Base-by-base conservation (phyloP, 2,888 invertebrate species). In the Tenthredo livida region DNA sequence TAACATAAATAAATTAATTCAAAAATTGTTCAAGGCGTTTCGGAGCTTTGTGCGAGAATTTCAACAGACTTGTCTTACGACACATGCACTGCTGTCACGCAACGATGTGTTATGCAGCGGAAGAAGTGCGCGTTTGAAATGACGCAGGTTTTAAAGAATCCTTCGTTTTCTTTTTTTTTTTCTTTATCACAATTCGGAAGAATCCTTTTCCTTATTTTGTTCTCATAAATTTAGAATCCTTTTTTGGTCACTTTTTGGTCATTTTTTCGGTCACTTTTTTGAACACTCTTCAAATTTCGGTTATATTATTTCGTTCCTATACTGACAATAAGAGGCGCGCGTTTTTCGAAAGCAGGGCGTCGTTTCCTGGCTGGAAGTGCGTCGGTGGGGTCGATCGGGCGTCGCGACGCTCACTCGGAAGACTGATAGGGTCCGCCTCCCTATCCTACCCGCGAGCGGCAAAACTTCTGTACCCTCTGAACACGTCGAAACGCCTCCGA, bases 341-440 rank as follows among this genome's bases (percentile, higher is more conserved):
- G 83, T 25, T 67, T 83, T 50, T 83, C 83, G 67, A 67, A 61
- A 61, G 40, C 17, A 80, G 67, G 67, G 25, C 83, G 84, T 84
- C 85, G 84, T 25, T 80, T 80, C 40, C 80, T 61, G 80, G 40
- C 40, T 80, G n/a, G 80, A 80, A 80, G 61, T 80, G 61, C 80
- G 58, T 58, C 80, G 80, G 80, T 37, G 80, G 80, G 58, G 37
- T 80, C 80, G 77, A 54, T 86, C 88, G 87, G 86, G 88, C 88
- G 88, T 89, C 90, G 87, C 89, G 89, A 88, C 89, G 90, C 89
- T 89, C 88, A 88, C 88, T 88, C 87, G 89, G 86, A 86, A 87
- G 90, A 89, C 89, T 90, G 90, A 89, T 90, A 89, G 90, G 85
- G 85, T 85, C 50, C 29, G 58, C 82, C 33, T 75, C 61, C 77